Evolutionary conservation across 2,888 invertebrate species (phyloP), one percentile per base, ranked within the genome.

Genomic region (Gnatocerus cornutus): DNA sequence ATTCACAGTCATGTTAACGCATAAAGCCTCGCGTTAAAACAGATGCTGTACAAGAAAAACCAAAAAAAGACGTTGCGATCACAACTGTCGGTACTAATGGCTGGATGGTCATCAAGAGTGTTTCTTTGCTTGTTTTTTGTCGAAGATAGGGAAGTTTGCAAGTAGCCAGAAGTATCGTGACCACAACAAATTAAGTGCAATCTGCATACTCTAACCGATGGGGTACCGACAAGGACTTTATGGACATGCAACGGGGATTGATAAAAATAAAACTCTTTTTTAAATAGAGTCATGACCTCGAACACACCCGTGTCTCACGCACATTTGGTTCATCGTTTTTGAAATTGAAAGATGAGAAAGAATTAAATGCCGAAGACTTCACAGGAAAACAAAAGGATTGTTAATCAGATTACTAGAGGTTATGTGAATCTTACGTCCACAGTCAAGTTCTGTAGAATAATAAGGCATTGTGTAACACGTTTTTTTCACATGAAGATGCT

Each of bases 1-100:
- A 70, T 68, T 67, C 62, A 63, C 59, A 39, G 66, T 70, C 63
- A 52, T 69, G 69, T 56, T 50, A 58, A 69, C 64, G 69, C 69
- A 69, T 62, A 61, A 53, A 14, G 43, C 41, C 29, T 53, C 29
- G 39, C 13, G 13, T 55, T 50, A 52, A 39, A 43, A 45, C 39
- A 48, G 39, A 12, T 39, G 48, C 39, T 33, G 16, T 48, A 59
- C 29, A 14, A 59, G 59, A 46, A 58, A 46, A 16, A 4, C 8
- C 16, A 33, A 58, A 58, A 39, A 37, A 59, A 61, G 21, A 45
- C 45, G 59, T 13, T 37, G 41, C 43, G 16, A 55, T 56, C 56
- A 41, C 12, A 41, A 56, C 16, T 29, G 41, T 27, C 27, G 27
- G 13, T 43, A n/a, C 10, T n/a, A 10, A 29, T 10, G 8, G 27